These are phyloP conservation scores for Micoletzkya japonica DNA, from an alignment of 2,888 invertebrate genomes.

Conservation along the genomic window DNA sequence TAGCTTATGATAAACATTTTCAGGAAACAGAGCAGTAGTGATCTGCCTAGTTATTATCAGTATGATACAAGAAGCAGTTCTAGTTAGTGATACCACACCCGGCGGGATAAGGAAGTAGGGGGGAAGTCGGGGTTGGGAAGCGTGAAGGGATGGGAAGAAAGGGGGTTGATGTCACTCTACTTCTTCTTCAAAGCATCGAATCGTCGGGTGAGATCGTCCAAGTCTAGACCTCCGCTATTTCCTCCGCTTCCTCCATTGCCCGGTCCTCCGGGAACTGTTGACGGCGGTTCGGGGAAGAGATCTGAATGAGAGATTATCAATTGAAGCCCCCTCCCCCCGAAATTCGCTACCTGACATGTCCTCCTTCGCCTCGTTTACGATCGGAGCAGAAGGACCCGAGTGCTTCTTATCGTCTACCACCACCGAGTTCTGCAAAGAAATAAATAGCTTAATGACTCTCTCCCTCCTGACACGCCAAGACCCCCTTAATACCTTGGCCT, in stretches of 20 bases:
- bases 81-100: too few species aligned
- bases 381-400: conserved; percentile 20
- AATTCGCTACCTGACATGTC: conserved; percentile 11
- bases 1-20: too few species aligned
- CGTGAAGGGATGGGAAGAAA: not conserved
- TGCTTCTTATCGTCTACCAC: conserved; percentile 10
- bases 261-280: conserved; percentile 1
- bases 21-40: too few species aligned
- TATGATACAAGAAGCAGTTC: too few species aligned
- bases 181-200: conserved; percentile 29
- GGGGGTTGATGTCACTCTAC: conserved; percentile 1
- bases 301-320: not conserved
- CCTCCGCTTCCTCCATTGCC: conserved; percentile 11
- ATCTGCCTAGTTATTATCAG: too few species aligned
- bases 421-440: conserved; percentile 18
- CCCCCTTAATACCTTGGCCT: conserved; percentile 14
- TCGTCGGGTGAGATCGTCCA: conserved; percentile 26
- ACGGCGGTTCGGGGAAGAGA: conserved; percentile 27
- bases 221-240: conserved; percentile 24
- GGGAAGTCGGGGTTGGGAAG: not conserved
- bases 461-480: not conserved
- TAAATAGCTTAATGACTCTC: not conserved
- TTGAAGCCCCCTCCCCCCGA: not conserved
- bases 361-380: conserved; percentile 20
- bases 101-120: not conserved